Evolutionary conservation across 2,888 invertebrate species (phyloP), one percentile per base, ranked within the genome.

Genomic region (Cordylochernes scorpioides): DNA sequence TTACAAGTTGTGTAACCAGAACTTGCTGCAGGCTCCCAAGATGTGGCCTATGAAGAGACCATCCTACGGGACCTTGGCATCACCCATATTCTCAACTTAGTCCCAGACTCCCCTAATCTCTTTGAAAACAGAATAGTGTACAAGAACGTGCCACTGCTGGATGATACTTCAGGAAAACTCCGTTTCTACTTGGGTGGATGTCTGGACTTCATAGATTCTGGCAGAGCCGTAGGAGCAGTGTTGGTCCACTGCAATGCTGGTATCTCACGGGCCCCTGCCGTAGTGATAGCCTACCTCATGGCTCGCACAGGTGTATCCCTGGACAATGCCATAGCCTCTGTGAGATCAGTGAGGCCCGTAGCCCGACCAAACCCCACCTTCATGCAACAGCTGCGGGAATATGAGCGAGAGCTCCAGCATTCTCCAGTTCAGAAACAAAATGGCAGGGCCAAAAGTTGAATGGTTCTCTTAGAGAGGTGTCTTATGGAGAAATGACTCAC

Each of bases 191-290:
- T 52, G 36, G 43, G 46, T 1, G 40, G 44, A 7, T 47, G 49
- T 5, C 48, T 52, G 32, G 36, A 42, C 9, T 54, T 52, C 33
- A 52, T 54, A 14, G 47, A 51, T n/a, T 39, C 44, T 27, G 51
- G 45, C 2, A 31, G 46, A 8, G 32, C 32, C 14, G 38, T 35
- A 14, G 51, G 52, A 4, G 47, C 48, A 35, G 48, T 49, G 5
- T 41, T 54, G 5, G 49, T 54, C 9, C 53, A 54, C 34, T 54
- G 54, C 38, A 52, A 52, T 39, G 52, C 52, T 15, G 54, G 54
- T 4, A 41, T 52, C 1, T 52, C 52, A 4, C 35, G 54, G 16
- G 46, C 52, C 7, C 46, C 53, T 2, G 44, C 50, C 5, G 45
- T 53, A 26, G 46, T 48, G 4, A 49, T 51, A 22, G 52, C 45